phyloP scores from a whole-genome alignment of 2,888 invertebrate species.

The Cataglyphis altisquamis region DNA sequence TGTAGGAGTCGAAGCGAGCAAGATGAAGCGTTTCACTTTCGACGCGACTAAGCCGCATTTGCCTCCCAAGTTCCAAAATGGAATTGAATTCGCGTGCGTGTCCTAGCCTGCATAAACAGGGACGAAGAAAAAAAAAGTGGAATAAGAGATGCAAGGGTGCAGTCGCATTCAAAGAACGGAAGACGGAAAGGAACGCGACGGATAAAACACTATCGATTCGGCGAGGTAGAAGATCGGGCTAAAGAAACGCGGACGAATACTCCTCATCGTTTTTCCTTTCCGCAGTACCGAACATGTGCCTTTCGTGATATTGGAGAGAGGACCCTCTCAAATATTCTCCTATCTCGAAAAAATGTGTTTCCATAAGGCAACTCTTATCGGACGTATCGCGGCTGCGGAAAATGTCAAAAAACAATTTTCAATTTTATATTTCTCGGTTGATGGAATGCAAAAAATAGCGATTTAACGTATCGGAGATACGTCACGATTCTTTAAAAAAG shows the following conservation, averaged over 20 bases:
- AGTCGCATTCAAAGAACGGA: constrained; percentile 65
- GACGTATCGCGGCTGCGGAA: constrained; percentile 53
- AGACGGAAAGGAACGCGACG: constrained; percentile 63
- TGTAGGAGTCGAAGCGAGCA: not conserved
- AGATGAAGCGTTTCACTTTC: constrained; percentile 50
- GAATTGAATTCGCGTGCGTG: constrained; percentile 75
- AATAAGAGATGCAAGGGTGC: constrained; percentile 24
- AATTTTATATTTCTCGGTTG: constrained; percentile 57
- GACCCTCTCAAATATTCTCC: constrained; percentile 48
- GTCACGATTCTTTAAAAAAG: not conserved
- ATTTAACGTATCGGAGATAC: not conserved
- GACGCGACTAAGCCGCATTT: constrained; percentile 63
- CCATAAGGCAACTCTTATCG: constrained; percentile 61
- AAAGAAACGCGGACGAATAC: constrained; percentile 26
- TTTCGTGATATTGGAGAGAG: constrained; percentile 50
- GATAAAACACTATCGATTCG: constrained; percentile 74
- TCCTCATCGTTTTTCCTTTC: constrained; percentile 36
- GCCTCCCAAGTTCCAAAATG: constrained; percentile 64
- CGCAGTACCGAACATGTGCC: constrained; percentile 1
- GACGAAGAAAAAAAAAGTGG: constrained; percentile 22
- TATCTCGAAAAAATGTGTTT: constrained; percentile 67
- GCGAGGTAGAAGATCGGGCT: constrained; percentile 4
- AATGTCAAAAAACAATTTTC: constrained; percentile 64
- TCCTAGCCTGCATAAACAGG: constrained; percentile 75
- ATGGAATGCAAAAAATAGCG: not conserved